Evolutionary conservation across 92 coral and sea anemone genomes (phyloP), one percentile per base, ranked within the genome.

Genomic region (Heteractis magnifica): DNA sequence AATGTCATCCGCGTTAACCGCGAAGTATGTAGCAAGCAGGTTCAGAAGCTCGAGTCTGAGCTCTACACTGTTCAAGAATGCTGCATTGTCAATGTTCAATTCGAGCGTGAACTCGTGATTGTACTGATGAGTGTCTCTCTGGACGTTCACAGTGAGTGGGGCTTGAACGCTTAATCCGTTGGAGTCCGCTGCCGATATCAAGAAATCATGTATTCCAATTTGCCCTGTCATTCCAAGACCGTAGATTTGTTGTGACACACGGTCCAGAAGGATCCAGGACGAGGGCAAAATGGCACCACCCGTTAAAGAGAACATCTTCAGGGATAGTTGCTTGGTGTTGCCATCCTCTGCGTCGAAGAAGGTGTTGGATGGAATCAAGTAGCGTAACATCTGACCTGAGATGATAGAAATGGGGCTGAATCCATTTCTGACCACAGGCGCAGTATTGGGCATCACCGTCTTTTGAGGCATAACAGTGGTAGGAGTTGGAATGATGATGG

Each of bases 311-410:
- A 72, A 90, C 83, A 94, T 80, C 11, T 79, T 91, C 21, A 97
- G 81, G 52, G 83, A 76, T 58, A 97, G 81, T 8, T 85, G 55
- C 62, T 88, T 87, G 12, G 99, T 92, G 56, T 76, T 76, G 6
- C 94, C 96, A 77, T 97, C 99, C 80, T 94, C 94, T 11, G 64
- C 58, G 56, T 97, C 99, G 52, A 16, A 79, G 78, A 97, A 90
- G 13, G 84, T 92, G 78, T 94, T 84, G 49, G 59, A 59, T 51
- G 95, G 92, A 59, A 97, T 90, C 19, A 34, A 75, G 73, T 77
- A 91, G 4, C 90, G 88, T 34, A 92, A 70, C 65, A 82, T 85
- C 52, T 62, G 92, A 4, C 98, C 94, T 56, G 83, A 58, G 76
- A 56, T 81, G 10, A 85, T 82, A 55, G 83, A 81, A n/a, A 94